Conservation (phyloP, 2,888 invertebrate species). For the Julus scanicus region DNA sequence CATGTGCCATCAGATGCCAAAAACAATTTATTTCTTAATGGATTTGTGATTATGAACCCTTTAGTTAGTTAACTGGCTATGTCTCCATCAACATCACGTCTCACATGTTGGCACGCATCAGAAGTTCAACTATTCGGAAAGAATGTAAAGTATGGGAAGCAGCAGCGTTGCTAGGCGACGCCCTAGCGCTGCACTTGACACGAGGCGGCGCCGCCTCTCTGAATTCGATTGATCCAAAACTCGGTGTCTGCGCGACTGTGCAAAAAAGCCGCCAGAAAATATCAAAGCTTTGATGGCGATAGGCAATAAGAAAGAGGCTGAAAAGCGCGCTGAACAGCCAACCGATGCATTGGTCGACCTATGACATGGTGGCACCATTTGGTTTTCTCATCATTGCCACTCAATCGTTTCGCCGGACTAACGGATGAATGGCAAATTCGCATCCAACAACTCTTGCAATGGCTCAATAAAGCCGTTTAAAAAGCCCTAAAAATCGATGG, state of each 20-base stretch:
- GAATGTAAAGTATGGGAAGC: slow-evolving; percentile 29
- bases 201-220: background rate
- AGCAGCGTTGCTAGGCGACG: slow-evolving; percentile 29
- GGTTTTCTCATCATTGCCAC: background rate
- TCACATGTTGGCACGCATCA: no score
- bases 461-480: background rate
- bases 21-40: no score
- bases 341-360: slow-evolving; percentile 10
- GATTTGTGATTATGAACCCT: no score
- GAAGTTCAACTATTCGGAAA: background rate
- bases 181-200: background rate
- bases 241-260: background rate
- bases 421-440: background rate
- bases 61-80: no score
- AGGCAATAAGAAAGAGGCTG: background rate
- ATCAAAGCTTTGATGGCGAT: background rate
- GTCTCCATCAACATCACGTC: no score
- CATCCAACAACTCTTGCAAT: background rate
- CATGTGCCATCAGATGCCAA: no score
- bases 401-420: background rate
- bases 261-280: background rate
- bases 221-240: background rate
- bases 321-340: background rate
- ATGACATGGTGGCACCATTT: background rate
- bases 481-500: slow-evolving; percentile 4